Evolutionary conservation across 1,140 invertebrate genomes (phyloP).

Genomic region (Halictus rubicundus): DNA sequence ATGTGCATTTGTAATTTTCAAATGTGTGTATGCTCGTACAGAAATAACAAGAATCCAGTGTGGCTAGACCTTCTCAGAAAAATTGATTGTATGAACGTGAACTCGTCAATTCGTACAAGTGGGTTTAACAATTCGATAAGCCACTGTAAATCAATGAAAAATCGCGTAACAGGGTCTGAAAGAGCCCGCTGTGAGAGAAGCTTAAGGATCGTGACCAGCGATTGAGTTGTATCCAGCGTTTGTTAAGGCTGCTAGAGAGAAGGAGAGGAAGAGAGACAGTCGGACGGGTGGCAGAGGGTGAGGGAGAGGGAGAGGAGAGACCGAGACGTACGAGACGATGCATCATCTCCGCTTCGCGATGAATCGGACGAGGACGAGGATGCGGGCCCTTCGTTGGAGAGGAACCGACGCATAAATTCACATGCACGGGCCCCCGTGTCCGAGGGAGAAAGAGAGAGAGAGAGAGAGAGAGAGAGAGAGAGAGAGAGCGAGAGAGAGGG

Average conservation of each 20-base stretch:
- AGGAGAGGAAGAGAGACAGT: conserved; percentile 5
- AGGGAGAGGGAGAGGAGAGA: conserved; percentile 35
- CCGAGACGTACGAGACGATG: conserved; percentile 64
- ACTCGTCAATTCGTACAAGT: too few species aligned
- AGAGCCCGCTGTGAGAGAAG: conserved; percentile 52
- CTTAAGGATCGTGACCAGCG: conserved; percentile 67
- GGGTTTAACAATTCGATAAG: too few species aligned
- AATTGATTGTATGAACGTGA: too few species aligned
- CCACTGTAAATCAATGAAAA: conserved; percentile 14
- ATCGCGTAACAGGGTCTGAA: conserved; percentile 18
- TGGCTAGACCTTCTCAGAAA: too few species aligned
- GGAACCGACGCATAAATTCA: conserved; percentile 59
- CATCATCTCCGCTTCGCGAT: conserved; percentile 62
- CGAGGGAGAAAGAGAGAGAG: not conserved
- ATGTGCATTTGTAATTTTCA: too few species aligned
- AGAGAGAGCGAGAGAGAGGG: too few species aligned
- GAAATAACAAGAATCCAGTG: too few species aligned
- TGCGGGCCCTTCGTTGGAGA: conserved; percentile 38
- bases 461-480: not conserved
- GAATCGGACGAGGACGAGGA: conserved; percentile 58
- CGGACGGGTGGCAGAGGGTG: not conserved
- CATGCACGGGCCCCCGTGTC: conserved; percentile 37
- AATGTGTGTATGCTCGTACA: too few species aligned
- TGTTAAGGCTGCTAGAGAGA: conserved; percentile 62
- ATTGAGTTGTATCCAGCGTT: conserved; percentile 69